Evolutionary conservation across 2,797 vertebrate genomes (phyloP), one percentile per base, ranked within the genome.

Genomic region (Pampus argenteus): DNA sequence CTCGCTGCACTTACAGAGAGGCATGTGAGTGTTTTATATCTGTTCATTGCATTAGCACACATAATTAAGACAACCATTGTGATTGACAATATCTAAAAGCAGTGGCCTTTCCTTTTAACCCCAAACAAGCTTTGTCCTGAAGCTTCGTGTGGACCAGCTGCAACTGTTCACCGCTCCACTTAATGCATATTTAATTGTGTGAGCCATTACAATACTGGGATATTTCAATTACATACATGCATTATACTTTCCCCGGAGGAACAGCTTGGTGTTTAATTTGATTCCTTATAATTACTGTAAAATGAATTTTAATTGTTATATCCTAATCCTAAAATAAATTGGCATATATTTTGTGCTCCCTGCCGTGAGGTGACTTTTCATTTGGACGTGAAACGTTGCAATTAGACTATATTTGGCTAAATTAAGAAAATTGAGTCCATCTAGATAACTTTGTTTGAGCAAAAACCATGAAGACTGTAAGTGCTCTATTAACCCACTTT

Each of bases 141-240:
- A 58, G 59, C 72, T 60, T 60, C n/a, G n/a, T 17, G 44, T 62
- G 65, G 59, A n/a, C 65, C 20, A 48, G 45, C 55, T 74, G 69
- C 36, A 34, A 71, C 63, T 60, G 76, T 44, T 64, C 76, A 56
- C 60, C 29, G 70, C 85, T 86, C 71, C 50, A 6, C 80, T 91
- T 91, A 93, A 92, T 93, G 86, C 90, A 79, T 86, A 88, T 92
- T 91, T 94, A 92, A 94, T 94, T 84, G 86, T 67, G 76, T 77
- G 81, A 89, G 85, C 88, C 89, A 93, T 93, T 93, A 92, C 62
- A 68, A 87, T 77, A 70, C 81, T 78, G 86, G 82, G 82, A 85
- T 89, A 92, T 92, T 92, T 94, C 89, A 94, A 93, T 93, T 90
- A 90, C 77, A 81, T 74, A 84, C 81, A 82, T 86, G 87, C 88